Evolutionary conservation across 2,888 invertebrate species (phyloP), one percentile per base, ranked within the genome.

Genomic region (Paralinhomoeus sp.): DNA sequence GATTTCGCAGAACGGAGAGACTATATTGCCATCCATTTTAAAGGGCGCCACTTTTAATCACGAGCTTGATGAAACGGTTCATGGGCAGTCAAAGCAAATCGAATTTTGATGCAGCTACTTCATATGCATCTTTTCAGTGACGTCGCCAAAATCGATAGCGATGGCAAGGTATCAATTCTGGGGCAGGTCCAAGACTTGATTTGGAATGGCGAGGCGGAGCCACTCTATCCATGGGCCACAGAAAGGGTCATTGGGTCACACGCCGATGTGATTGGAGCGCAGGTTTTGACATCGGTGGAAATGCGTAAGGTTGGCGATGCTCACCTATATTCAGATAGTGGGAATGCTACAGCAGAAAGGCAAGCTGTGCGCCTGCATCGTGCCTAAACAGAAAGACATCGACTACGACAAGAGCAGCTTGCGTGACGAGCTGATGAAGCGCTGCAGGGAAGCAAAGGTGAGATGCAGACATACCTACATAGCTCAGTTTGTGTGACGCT

Each of bases 161-260:
- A 65, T 2, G 66, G 66, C 1, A 66, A 62, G 47, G 57, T 62
- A 9, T 57, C 57, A 44, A 63, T 67, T 41, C 55, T 63, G 24
- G 65, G 67, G 2, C 52, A 65, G 21, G 60, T 59, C 38, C 64
- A 62, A 34, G 67, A 68, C 51, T 55, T 67, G 57, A 60, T 68
- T 22, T 66, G 64, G 45, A 56, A 66, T 42, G 64, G 64, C 20
- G 64, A 64, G 35, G 65, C 66, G 37, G 46, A 51, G 45, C 63
- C 67, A 42, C 55, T 67, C 21, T 66, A 66, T 48, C 67, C 67
- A 22, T 55, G 63, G 50, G 62, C 64, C 48, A 57, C 67, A 45
- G 67, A 67, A 49, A 56, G 64, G 43, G 48, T 62, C 13, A 53
- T 67, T 27, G 63, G 65, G 46, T 54, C 58, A 46, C 62, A 64